Percentiles rank a stretch among this genome's conserved stretches.
Conservation (phyloP, 2,797 vertebrate genomes). For the Gastrophryne carolinensis region DNA sequence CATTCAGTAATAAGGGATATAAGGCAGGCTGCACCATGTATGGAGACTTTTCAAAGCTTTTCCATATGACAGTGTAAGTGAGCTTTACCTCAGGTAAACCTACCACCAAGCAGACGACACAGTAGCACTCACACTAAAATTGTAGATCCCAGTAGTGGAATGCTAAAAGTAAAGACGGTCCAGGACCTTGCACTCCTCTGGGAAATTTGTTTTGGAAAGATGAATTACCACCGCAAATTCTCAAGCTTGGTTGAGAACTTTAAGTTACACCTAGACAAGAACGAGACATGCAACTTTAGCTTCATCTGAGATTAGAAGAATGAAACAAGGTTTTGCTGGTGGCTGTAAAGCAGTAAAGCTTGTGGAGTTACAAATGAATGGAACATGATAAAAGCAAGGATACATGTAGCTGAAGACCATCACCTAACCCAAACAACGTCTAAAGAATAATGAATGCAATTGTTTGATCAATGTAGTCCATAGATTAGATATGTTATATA, state of each 20-base stretch:
- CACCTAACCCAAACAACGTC: too few relatives aligned
- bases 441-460: too few relatives aligned
- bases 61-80: not conserved
- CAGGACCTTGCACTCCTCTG: constrained; percentile 8
- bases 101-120: not conserved
- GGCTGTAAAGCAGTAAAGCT: too few relatives aligned
- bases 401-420: too few relatives aligned
- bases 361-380: too few relatives aligned
- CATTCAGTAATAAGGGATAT: too few relatives aligned
- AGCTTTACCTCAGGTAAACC: not conserved
- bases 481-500: too few relatives aligned
- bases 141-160: constrained; percentile 15
- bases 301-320: too few relatives aligned
- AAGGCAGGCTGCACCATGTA: too few relatives aligned
- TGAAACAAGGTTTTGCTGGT: too few relatives aligned
- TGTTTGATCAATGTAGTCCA: too few relatives aligned
- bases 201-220: not conserved
- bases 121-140: constrained; percentile 14
- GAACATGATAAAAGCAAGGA: too few relatives aligned
- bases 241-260: not conserved
- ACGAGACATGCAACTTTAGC: not conserved
- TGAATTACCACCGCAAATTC: not conserved
- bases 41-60: not conserved
- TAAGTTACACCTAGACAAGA: not conserved
- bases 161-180: not conserved